These are phyloP conservation scores for Lepetodrilus schrolli DNA, from an alignment of 2,888 invertebrate species.

Conservation along the genomic window DNA sequence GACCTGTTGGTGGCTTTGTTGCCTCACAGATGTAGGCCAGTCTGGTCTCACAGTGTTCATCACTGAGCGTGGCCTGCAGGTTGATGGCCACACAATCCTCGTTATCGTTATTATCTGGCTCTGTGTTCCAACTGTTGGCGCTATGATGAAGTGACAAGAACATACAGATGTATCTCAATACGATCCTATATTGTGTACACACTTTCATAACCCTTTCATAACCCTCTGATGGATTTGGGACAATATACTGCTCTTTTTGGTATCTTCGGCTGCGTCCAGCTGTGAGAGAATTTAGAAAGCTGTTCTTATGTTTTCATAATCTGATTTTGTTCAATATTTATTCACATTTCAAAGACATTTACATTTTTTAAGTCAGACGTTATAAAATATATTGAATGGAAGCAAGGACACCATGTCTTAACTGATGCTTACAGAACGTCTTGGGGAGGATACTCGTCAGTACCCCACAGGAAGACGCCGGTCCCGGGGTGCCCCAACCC, in stretches of 20 bases:
- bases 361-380: no score
- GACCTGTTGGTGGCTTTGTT: no score
- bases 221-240: neutral
- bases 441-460: conserved; percentile 30
- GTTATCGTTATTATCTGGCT: conserved; percentile 54
- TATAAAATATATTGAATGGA: no score
- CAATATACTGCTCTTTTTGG: no score
- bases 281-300: no score
- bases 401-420: neutral
- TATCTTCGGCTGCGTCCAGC: no score
- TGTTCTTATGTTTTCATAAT: no score
- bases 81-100: conserved; percentile 58
- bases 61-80: conserved; percentile 50
- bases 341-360: no score
- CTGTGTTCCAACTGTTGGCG: conserved; percentile 43
- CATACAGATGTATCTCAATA: neutral
- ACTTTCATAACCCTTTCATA: neutral
- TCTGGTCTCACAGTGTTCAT: conserved; percentile 49
- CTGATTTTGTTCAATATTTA: no score
- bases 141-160: neutral
- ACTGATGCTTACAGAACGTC: conserved; percentile 33
- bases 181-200: neutral
- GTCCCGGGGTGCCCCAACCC: conserved; percentile 32
- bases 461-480: conserved; percentile 45
- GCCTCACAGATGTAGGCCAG: conserved; percentile 56